Evolutionary conservation across 2,888 invertebrate species (phyloP).

Genomic region (Onchidella celtica): DNA sequence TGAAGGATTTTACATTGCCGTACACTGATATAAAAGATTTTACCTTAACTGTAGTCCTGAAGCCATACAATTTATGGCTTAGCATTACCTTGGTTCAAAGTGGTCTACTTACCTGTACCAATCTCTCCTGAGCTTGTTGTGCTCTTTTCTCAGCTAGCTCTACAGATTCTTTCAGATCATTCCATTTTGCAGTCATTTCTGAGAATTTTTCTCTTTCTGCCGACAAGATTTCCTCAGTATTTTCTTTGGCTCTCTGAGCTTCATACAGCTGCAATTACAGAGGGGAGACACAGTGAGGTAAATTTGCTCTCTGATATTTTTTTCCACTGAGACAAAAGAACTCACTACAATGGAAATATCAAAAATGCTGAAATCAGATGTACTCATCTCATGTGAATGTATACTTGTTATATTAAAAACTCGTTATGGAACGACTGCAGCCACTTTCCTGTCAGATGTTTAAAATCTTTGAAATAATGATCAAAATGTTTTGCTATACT

Average conservation of each 20-base stretch:
- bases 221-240: slow-evolving; percentile 61
- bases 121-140: slow-evolving; percentile 66
- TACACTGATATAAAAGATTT: too few species aligned
- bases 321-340: background rate
- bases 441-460: too few species aligned
- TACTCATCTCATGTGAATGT: too few species aligned
- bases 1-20: too few species aligned
- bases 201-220: slow-evolving; percentile 64
- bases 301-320: background rate
- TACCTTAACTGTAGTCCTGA: too few species aligned
- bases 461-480: too few species aligned
- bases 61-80: too few species aligned
- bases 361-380: too few species aligned
- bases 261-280: slow-evolving; percentile 31
- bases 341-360: background rate
- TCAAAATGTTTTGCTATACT: too few species aligned
- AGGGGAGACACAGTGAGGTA: background rate
- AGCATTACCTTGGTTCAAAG: too few species aligned
- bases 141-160: slow-evolving; percentile 65
- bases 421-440: too few species aligned
- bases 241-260: slow-evolving; percentile 31
- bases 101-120: slow-evolving; percentile 71
- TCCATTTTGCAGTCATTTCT: slow-evolving; percentile 66
- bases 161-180: slow-evolving; percentile 64
- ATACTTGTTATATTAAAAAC: too few species aligned